Percentiles rank a stretch among this genome's conserved stretches.
These are phyloP conservation scores for Lypha dubia DNA, from an alignment of 2,888 invertebrate genomes.

Conservation along the genomic window DNA sequence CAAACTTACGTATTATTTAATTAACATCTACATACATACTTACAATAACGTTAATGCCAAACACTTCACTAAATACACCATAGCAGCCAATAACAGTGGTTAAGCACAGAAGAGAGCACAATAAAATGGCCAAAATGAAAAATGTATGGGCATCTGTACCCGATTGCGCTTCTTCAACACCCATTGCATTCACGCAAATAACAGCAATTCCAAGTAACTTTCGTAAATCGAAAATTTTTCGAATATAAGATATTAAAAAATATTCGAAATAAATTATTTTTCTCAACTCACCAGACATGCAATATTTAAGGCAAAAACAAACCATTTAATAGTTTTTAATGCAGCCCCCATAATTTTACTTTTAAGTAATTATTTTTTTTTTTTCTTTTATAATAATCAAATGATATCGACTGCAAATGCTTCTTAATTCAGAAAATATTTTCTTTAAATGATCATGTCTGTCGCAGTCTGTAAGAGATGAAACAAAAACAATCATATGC, in stretches of 20 bases:
- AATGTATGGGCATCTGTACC: constrained; percentile 79
- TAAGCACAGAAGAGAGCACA: constrained; percentile 78
- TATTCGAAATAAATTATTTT: not conserved
- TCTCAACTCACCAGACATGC: constrained; percentile 77
- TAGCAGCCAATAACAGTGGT: constrained; percentile 80
- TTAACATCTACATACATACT: constrained; percentile 75
- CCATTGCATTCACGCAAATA: constrained; percentile 76
- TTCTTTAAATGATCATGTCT: constrained; percentile 13
- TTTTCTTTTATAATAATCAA: not conserved
- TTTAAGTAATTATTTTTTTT: constrained; percentile 41
- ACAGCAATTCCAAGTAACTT: constrained; percentile 78
- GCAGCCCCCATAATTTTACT: constrained; percentile 76
- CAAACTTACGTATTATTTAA: not conserved
- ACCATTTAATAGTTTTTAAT: constrained; percentile 78
- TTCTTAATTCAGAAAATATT: constrained; percentile 37
- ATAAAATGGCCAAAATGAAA: constrained; percentile 78
- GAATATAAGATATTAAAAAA: not conserved
- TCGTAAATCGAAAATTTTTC: constrained; percentile 1
- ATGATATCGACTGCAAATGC: not conserved
- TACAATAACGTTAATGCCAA: constrained; percentile 78
- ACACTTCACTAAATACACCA: constrained; percentile 76
- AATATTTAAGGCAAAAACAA: constrained; percentile 77
- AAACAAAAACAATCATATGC: constrained; percentile 14
- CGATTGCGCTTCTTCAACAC: constrained; percentile 77
- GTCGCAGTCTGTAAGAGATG: not conserved